Percentiles rank a stretch among this genome's conserved stretches.
These are phyloP conservation scores for Diploptera punctata DNA, from an alignment of 2,888 invertebrate species.

Conservation along the genomic window DNA sequence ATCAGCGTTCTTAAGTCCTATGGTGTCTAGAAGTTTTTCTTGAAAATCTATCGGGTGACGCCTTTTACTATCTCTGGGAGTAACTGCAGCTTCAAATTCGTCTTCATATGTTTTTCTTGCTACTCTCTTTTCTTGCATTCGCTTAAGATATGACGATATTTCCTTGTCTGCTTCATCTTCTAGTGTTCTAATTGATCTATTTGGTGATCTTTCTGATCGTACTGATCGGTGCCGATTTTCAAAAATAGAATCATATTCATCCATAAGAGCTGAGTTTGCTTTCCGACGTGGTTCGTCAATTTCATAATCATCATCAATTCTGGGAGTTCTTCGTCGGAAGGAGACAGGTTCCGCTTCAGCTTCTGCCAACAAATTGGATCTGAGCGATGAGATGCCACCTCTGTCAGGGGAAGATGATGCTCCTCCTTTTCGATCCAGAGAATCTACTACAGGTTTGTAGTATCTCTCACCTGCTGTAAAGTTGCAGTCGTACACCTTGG, in stretches of 20 bases:
- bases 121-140: constrained; percentile 58
- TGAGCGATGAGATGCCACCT: constrained; percentile 3
- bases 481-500: constrained; percentile 85
- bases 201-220: background rate
- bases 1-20: constrained; percentile 55
- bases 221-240: constrained; percentile 30
- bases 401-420: constrained; percentile 5
- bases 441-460: constrained; percentile 78
- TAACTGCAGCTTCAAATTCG: background rate
- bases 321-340: constrained; percentile 43
- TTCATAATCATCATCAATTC: constrained; percentile 44
- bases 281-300: constrained; percentile 30
- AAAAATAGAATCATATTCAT: constrained; percentile 40
- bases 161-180: constrained; percentile 54
- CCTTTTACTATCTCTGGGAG: background rate
- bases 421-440: constrained; percentile 72
- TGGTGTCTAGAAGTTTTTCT: constrained; percentile 68
- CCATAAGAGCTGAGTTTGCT: constrained; percentile 34
- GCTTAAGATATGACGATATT: constrained; percentile 56
- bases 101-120: constrained; percentile 27
- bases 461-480: constrained; percentile 85
- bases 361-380: background rate
- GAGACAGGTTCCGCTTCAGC: background rate
- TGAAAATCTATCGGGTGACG: constrained; percentile 56
- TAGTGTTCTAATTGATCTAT: background rate